A percentile compares a stretch with the other conserved stretches of the same genome.
These are phyloP conservation scores for Pachyseris speciosa DNA, from an alignment of 64 coral and sea anemone species.

Conservation along the genomic window DNA sequence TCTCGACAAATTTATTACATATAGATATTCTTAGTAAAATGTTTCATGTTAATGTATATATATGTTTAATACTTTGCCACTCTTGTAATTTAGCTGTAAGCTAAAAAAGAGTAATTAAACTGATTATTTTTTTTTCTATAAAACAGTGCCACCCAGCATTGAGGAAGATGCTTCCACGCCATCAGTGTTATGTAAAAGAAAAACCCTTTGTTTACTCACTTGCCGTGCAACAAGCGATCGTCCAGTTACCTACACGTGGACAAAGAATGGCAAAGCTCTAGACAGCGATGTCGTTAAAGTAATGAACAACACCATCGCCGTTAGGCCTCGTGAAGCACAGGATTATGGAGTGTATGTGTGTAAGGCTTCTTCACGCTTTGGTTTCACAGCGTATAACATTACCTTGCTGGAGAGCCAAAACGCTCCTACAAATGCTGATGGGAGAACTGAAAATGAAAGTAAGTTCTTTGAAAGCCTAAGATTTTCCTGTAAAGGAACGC, in stretches of 20 bases:
- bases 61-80: no score
- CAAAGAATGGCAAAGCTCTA: neutral
- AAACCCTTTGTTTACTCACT: neutral
- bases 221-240: neutral
- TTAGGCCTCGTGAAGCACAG: neutral
- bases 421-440: no score
- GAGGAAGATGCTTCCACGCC: neutral
- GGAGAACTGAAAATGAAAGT: no score
- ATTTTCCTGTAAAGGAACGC: no score
- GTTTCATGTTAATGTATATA: no score
- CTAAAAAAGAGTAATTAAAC: no score
- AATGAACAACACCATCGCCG: neutral
- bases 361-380: neutral
- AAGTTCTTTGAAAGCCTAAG: no score
- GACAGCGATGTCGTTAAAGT: neutral
- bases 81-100: no score
- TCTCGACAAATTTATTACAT: no score
- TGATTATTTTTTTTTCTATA: neutral
- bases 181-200: neutral
- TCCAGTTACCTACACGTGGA: conserved; percentile 6
- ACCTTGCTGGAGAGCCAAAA: neutral
- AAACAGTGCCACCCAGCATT: neutral
- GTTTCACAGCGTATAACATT: neutral
- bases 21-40: no score
- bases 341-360: conserved; percentile 14